Base-by-base conservation (phyloP, 2,113 vertebrate genomes). In the Mesocricetus auratus region DNA sequence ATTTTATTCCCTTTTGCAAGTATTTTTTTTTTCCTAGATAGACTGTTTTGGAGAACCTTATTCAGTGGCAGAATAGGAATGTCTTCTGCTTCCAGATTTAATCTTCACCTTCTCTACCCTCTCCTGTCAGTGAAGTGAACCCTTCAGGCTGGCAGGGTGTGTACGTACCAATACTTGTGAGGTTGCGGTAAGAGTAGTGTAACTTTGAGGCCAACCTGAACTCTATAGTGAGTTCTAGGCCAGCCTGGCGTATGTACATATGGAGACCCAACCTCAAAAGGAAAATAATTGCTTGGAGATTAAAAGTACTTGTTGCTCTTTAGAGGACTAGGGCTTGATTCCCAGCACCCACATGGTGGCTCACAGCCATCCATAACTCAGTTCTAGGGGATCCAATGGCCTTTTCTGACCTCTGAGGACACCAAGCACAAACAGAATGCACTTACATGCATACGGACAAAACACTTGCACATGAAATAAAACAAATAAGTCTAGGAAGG, bases 1-100 rank as follows among this genome's bases (percentile, higher is more conserved):
- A 13, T 85, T 91, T 66, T 60, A 66, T 85, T 79, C 39, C 53
- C 68, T 68, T 62, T 94, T 82, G n/a, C 50, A 94, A 75, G 31
- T 75, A 21, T 45, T 86, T 78, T 31, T 47, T 69, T 47, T 33
- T 11, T 71, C 33, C 36, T 53, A 45, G 60, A 13, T 83, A 83
- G 64, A 94, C 66, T 66, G 73, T 73, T 73, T 31, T 19, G 1
- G 36, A 85, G 74, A 95, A 47, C 19, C 50, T 75, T 78, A 64
- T 58, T 68, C n/a, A 17, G 3, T 19, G 8, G 69, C 16, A 33
- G 69, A 45, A 47, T 64, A 36, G 47, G 82, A 19, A 24, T 94
- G 86, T 24, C 13, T 42, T 60, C 9, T 47, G 12, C 74, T 66
- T 10, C 66, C 39, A 56, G 39, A 71, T 64, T 81, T 69, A 33